Percentiles rank a stretch among this genome's conserved stretches.
Evolutionary conservation across 2,113 vertebrate genomes (phyloP).

Genomic region (Riparia riparia): DNA sequence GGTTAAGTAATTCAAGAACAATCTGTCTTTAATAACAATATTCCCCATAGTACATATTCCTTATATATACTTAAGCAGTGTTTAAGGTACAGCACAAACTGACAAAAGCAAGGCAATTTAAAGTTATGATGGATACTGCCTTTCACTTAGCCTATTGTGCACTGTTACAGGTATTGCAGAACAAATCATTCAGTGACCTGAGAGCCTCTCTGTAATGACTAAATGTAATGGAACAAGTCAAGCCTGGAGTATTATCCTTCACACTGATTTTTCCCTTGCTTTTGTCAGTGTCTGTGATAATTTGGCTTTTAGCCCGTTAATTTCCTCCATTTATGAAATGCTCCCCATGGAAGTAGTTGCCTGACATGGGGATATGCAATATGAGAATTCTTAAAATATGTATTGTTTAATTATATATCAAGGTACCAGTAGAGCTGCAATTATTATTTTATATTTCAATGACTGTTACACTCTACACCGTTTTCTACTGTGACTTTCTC

Average conservation of each 20-base stretch:
- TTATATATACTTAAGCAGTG: not conserved
- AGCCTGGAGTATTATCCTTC: slow-evolving; percentile 45
- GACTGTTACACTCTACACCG: not conserved
- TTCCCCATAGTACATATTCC: not conserved
- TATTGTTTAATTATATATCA: slow-evolving; percentile 22
- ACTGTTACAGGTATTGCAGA: slow-evolving; percentile 40
- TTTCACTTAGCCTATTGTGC: slow-evolving; percentile 35
- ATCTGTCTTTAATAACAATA: slow-evolving; percentile 42
- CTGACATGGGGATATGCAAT: not conserved
- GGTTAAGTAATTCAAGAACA: not conserved
- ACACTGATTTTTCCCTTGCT: slow-evolving; percentile 7
- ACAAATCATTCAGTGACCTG: slow-evolving; percentile 20
- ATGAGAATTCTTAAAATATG: not conserved
- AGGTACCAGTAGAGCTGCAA: not conserved
- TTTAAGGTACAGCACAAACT: slow-evolving; percentile 12
- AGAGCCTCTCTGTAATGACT: slow-evolving; percentile 36
- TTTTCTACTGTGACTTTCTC: not conserved
- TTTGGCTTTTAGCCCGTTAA: not conserved
- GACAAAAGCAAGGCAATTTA: slow-evolving; percentile 45
- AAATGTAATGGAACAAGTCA: slow-evolving; percentile 52
- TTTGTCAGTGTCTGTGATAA: slow-evolving; percentile 56
- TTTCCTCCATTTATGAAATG: not conserved
- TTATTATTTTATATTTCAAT: slow-evolving; percentile 13
- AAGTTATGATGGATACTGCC: slow-evolving; percentile 28
- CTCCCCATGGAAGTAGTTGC: not conserved